A percentile compares a stretch with the other conserved stretches of the same genome.
Evolutionary conservation across 2,113 vertebrate species (phyloP).

Genomic region (Triplophysa rosa): DNA sequence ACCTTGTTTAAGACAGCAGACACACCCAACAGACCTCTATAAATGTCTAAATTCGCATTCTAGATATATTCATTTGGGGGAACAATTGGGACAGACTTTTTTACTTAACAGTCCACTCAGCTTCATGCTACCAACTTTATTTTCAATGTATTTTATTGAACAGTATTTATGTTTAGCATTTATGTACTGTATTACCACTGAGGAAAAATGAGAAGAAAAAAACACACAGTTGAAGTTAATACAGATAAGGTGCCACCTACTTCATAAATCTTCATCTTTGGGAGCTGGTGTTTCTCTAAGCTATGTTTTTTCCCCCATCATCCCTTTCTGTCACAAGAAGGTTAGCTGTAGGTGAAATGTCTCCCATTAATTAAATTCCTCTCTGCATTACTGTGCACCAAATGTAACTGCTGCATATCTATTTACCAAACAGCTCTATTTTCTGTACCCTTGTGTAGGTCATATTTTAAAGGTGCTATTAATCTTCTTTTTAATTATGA

Average conservation of each 20-base stretch:
- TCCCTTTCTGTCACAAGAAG: constrained; percentile 49
- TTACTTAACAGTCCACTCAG: constrained; percentile 9
- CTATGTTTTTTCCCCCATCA: constrained; percentile 39
- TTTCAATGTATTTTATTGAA: not conserved
- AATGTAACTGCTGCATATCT: constrained; percentile 35
- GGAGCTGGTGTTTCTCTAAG: constrained; percentile 29
- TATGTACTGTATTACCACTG: not conserved
- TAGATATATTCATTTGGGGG: not conserved
- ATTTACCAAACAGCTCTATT: constrained; percentile 50
- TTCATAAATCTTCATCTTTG: constrained; percentile 20
- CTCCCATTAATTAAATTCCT: constrained; percentile 48
- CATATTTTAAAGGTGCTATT: constrained; percentile 59
- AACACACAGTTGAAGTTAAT: not conserved
- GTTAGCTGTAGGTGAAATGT: constrained; percentile 45
- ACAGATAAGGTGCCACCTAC: not conserved
- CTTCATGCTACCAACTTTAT: not conserved
- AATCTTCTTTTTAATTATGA: constrained; percentile 67
- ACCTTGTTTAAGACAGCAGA: constrained; percentile 3
- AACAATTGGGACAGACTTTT: not conserved
- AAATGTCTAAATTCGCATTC: not conserved
- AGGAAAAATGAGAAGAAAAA: not conserved
- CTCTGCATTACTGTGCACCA: constrained; percentile 35
- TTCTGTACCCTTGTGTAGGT: constrained; percentile 52
- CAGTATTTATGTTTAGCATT: not conserved
- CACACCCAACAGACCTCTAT: not conserved